Percentiles rank a stretch among this genome's conserved stretches.
These are phyloP conservation scores for Apis mellifera DNA, from an alignment of 1,140 invertebrate genomes.

Conservation along the genomic window DNA sequence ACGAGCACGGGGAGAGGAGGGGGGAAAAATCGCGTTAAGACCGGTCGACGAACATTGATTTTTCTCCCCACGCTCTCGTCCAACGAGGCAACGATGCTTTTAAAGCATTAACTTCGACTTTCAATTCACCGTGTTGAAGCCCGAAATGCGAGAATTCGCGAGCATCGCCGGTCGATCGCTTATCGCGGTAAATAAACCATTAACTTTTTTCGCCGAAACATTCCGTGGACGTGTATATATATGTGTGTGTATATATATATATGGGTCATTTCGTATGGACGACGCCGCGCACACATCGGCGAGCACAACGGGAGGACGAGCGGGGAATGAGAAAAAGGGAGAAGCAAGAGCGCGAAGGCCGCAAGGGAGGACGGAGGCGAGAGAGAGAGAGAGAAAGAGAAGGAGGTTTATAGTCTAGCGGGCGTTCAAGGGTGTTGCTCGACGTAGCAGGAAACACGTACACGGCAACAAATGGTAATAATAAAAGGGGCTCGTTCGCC, in stretches of 20 bases:
- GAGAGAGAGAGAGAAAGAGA: background rate
- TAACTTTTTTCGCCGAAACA: constrained; percentile 34
- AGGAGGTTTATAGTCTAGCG: constrained; percentile 25
- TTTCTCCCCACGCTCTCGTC: background rate
- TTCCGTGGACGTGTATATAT: background rate
- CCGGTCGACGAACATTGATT: background rate
- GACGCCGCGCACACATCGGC: constrained; percentile 10
- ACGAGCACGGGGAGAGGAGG: background rate
- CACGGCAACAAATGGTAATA: constrained; percentile 70
- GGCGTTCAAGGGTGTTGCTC: constrained; percentile 46
- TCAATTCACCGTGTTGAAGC: too few relatives aligned
- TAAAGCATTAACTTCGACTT: background rate
- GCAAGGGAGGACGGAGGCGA: background rate
- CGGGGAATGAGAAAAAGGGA: constrained; percentile 29
- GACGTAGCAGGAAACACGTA: constrained; percentile 73
- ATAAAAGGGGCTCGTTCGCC: constrained; percentile 68
- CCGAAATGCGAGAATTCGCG: too few relatives aligned
- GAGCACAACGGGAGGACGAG: constrained; percentile 23
- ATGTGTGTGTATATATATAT: too few relatives aligned
- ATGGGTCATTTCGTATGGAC: constrained; percentile 45
- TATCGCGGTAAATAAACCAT: background rate
- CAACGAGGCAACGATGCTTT: background rate
- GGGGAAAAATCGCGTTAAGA: background rate
- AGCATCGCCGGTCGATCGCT: background rate
- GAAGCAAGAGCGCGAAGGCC: constrained; percentile 24